phyloP scores from a whole-genome alignment of 2,113 vertebrate genomes.

The Thalassarche chlororhynchos region DNA sequence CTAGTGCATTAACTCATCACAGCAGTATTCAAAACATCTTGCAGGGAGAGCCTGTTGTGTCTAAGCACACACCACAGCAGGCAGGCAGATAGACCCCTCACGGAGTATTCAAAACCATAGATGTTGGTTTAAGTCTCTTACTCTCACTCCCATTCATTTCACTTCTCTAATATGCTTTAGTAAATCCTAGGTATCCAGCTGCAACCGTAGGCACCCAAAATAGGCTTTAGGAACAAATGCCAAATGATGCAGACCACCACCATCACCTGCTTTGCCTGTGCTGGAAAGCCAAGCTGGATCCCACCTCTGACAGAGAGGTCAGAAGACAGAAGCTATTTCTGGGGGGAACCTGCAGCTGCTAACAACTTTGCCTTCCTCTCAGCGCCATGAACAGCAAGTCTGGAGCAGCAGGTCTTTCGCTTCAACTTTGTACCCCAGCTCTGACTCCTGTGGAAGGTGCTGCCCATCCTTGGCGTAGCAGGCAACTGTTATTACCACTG shows the following conservation, averaged over 20 bases:
- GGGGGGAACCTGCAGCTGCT: background rate
- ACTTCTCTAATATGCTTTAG: background rate
- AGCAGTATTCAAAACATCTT: background rate
- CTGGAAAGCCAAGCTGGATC: background rate
- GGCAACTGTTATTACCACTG: background rate
- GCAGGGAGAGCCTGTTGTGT: background rate
- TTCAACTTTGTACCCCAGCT: background rate
- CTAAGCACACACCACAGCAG: background rate
- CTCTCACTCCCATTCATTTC: background rate
- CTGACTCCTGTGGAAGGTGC: background rate
- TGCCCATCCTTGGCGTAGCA: background rate
- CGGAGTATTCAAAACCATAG: background rate
- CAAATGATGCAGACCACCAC: background rate
- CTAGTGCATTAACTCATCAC: background rate
- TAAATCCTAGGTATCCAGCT: background rate
- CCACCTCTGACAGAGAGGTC: background rate
- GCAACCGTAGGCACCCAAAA: background rate
- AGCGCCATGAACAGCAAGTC: background rate
- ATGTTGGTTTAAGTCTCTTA: background rate
- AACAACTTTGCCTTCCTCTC: background rate
- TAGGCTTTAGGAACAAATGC: background rate
- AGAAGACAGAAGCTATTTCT: background rate
- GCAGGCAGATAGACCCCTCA: background rate
- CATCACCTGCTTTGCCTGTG: background rate
- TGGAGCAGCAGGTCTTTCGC: background rate